These are phyloP conservation scores for Anneissia japonica DNA, from an alignment of 35 echinoderm and acorn worm genomes.

Conservation along the genomic window DNA sequence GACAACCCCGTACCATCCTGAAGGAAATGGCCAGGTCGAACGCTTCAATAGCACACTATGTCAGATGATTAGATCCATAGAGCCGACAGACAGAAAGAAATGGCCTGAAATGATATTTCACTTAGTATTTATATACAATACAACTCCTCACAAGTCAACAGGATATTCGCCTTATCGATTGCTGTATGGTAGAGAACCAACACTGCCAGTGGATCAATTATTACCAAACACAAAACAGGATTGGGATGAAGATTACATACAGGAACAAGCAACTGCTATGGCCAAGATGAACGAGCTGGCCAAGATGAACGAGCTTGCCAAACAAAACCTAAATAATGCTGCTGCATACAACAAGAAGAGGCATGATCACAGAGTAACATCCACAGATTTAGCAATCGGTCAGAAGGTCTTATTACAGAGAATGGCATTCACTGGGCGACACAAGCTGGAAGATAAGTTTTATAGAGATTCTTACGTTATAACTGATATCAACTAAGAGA, in stretches of 20 bases:
- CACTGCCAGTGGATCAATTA: conserved; percentile 6
- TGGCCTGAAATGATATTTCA: conserved; percentile 21
- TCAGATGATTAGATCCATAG: background rate
- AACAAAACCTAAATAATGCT: background rate
- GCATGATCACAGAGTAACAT: background rate
- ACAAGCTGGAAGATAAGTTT: conserved; percentile 24
- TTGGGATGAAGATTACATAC: background rate
- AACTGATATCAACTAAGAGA: background rate
- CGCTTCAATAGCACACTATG: background rate
- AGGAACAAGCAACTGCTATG: background rate
- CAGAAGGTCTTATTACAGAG: background rate
- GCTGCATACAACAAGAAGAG: background rate
- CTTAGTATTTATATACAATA: conserved; percentile 24
- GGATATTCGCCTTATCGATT: conserved; percentile 9
- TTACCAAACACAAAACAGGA: background rate
- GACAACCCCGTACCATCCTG: conserved; percentile 8
- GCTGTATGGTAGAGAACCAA: conserved; percentile 20
- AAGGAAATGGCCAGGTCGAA: conserved; percentile 17
- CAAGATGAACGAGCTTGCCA: background rate
- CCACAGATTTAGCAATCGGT: background rate
- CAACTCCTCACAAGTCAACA: conserved; percentile 5
- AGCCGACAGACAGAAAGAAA: background rate
- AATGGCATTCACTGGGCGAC: background rate
- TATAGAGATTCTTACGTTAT: background rate
- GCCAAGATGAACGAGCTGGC: no score